Base-by-base conservation (phyloP, 1,140 invertebrate species). In the Drosophila murphyi region DNA sequence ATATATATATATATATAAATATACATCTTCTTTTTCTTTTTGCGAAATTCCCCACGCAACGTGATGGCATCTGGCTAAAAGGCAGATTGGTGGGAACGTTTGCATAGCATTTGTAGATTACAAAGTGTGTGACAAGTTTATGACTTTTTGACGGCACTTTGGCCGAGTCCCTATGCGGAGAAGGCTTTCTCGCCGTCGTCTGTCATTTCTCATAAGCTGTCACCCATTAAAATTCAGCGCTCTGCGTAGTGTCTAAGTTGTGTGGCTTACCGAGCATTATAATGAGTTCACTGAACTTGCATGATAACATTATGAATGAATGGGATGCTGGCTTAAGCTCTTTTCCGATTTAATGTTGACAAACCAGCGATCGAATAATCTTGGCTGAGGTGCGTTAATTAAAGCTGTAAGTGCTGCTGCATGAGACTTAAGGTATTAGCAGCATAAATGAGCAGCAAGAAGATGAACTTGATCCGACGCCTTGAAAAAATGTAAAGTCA, bases 111-210 rank as follows among this genome's bases (percentile, higher is more conserved):
- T 78, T 69, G 65, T 52, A 81, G 82, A 82, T 86, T 86, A 78
- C 82, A 82, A 86, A 86, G 72, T 86, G 82, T 87, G 72, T 87
- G 82, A 82, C 83, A 82, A 87, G 79, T 87, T 87, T 87, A 87
- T 79, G 82, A 82, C 68, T 88, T 87, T 87, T 87, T 82, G 82
- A 83, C 82, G 82, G 82, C 78, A 55, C 78, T 72, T 61, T 70
- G 82, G 75, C 75, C 75, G 59, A 67, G 37, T 54, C 51, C 47
- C 37, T 57, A 37, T 39, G 61, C 10, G 45, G 28, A 45, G 37
- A 52, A 52, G 54, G 28, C 63, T 39, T 67, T 45, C 34, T 5
- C 55, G 39, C 47, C 47, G 39, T 62, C 72, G 57, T 70, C 43
- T 62, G 47, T 85, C 65, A 12, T 12, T 12, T 12, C 12, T 12